phyloP scores from a whole-genome alignment of 2,797 vertebrate genomes.

The Coregonus suidteri region DNA sequence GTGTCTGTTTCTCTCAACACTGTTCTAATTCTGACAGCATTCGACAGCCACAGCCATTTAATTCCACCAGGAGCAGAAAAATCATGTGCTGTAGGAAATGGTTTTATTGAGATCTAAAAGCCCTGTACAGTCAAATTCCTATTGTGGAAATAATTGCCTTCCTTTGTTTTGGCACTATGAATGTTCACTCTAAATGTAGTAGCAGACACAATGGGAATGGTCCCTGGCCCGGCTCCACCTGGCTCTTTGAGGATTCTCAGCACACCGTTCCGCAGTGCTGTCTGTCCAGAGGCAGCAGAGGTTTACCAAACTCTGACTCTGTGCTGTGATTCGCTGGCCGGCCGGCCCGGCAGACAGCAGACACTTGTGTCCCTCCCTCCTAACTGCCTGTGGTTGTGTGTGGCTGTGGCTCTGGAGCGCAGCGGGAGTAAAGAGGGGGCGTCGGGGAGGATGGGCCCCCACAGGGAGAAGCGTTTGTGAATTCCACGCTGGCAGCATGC shows the following conservation, averaged over 20 bases:
- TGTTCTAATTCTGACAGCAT: conserved; percentile 35
- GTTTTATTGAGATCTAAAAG: conserved; percentile 45
- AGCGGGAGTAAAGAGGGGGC: conserved; percentile 34
- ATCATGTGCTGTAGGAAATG: conserved; percentile 47
- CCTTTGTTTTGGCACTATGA: conserved; percentile 46
- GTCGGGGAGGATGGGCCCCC: conserved; percentile 45
- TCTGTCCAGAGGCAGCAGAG: conserved; percentile 30
- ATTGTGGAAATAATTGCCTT: conserved; percentile 57
- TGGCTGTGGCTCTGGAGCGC: conserved; percentile 29
- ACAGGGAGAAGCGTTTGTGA: conserved; percentile 44
- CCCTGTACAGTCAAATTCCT: conserved; percentile 34
- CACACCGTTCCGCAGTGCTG: conserved; percentile 18
- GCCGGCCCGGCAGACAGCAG: conserved; percentile 19
- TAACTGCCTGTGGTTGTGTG: neutral
- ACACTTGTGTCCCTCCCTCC: conserved; percentile 31
- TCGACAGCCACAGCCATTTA: conserved; percentile 46
- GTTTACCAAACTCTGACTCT: conserved; percentile 28
- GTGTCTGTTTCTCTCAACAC: conserved; percentile 7
- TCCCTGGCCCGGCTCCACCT: conserved; percentile 15
- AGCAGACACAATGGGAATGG: conserved; percentile 19
- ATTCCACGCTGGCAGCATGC: conserved; percentile 49
- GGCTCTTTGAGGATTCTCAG: conserved; percentile 47
- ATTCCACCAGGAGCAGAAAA: conserved; percentile 40
- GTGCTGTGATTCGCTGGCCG: conserved; percentile 18
- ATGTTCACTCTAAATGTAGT: conserved; percentile 15